Base-by-base conservation (phyloP, 92 coral and sea anemone species). In the Paramuricea clavata region DNA sequence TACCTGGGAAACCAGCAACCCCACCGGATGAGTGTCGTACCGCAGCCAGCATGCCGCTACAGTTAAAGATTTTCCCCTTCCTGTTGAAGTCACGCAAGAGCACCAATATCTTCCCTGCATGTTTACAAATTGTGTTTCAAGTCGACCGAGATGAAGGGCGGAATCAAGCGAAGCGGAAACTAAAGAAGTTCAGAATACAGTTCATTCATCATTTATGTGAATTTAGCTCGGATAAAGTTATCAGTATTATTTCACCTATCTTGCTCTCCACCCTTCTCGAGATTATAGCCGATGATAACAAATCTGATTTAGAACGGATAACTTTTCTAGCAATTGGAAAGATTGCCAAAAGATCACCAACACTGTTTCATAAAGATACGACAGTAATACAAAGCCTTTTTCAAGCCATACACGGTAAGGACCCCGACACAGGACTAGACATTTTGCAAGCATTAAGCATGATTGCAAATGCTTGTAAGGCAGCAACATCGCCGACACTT, bases 171-270 rank as follows among this genome's bases (percentile, higher is more conserved):
- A 95, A 95, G 69, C 57, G 87, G 86, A 94, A 91, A 52, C 70
- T 97, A 26, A 89, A 95, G 12, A 35, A 93, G 81, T 91, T 93
- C 73, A 96, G 98, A 3, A 93, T 97, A 2, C 98, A 97, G 90
- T 94, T 97, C 52, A 95, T 97, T 16, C 99, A 97, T 61, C 99
- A 97, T 81, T 85, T 94, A 78, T 97, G 99, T 76, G 54, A 89
- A 89, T 97, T 92, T 87, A 93, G 98, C 33, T 94, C 99, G 22
- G 97, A 94, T 56, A 94, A 97, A 81, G 94, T 94, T n/a, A 94
- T 97, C 34, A 76, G 50, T 32, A 89, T 89, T 56, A 87, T 94
- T 85, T 98, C 97, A 9, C 93, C 98, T 28, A 93, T 97, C 0
- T 84, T 97, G 76, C 86, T 97, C 52, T 90, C 90, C 57, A 98